phyloP scores from a whole-genome alignment of 2,113 vertebrate genomes.

The Colossoma macropomum region DNA sequence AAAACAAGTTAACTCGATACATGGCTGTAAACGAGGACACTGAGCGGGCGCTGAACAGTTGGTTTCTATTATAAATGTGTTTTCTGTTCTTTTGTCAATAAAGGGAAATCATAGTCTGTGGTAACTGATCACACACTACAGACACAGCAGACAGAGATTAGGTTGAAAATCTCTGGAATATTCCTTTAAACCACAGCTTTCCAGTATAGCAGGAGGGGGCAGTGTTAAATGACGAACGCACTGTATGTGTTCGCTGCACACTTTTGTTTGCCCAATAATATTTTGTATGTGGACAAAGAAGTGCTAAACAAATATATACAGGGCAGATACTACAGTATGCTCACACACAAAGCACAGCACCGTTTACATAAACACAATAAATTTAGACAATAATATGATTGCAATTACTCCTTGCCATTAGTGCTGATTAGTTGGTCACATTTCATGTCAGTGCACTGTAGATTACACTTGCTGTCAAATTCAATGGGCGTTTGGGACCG shows the following conservation, averaged over 20 bases:
- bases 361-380: not conserved
- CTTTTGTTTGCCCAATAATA: too few species aligned
- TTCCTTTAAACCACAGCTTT: not conserved
- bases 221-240: not conserved
- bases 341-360: not conserved
- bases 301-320: not conserved
- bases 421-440: not conserved
- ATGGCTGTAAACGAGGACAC: too few species aligned
- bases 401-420: not conserved
- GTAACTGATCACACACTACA: too few species aligned
- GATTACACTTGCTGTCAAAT: not conserved
- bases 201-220: not conserved
- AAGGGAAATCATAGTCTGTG: not conserved
- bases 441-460: not conserved
- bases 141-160: not conserved
- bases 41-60: not conserved
- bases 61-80: too few species aligned
- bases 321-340: not conserved
- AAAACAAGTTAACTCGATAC: too few species aligned
- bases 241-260: not conserved
- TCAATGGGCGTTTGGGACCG: not conserved
- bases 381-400: not conserved
- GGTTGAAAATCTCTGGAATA: not conserved
- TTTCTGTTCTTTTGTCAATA: not conserved
- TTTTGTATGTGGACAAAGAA: not conserved